Evolutionary conservation across 2,797 vertebrate species (phyloP), one percentile per base, ranked within the genome.

Genomic region (Carcharodon carcharias): DNA sequence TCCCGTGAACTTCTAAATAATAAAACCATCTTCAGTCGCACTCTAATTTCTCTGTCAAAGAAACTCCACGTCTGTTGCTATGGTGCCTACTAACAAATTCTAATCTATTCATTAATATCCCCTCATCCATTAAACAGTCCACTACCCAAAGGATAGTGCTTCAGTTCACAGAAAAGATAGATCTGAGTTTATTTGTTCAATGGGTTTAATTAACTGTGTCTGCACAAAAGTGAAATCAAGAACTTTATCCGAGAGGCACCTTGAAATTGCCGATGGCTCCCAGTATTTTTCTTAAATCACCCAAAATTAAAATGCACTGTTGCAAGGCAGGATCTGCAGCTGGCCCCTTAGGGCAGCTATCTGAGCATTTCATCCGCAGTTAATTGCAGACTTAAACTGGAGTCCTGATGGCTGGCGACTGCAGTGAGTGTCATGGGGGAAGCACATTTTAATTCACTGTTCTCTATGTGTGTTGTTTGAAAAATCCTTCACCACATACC

Each of bases 141-240:
- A 67, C n/a, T 93, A 93, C 91, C 61, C 63, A 93, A 18, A 93
- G 63, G 61, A 67, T 67, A 26, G 61, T 45, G 91, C 91, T 26
- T 65, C 91, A 93, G 61, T 93, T 63, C 91, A 93, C 91, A 65
- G n/a, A 40, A 93, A 1, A n/a, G 91, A 40, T 93, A 40, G 61
- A 67, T 93, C 91, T 45, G n/a, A 63, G 21, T 67, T 93, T 93
- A 93, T 67, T 93, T 93, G 91, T 67, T 65, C 35, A 12, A 40
- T 67, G 61, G 91, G 40, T 93, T 67, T 93, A 93, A 93, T 93
- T 93, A 93, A 93, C 91, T 93, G 63, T 67, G 63, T 45, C 91
- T 23, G 31, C 18, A 45, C 91, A 67, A 26, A 93, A 93, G 63
- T 45, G 63, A 93, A 67, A 11, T 40, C 61, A 67, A 61, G 63